Evolutionary conservation across 2,113 vertebrate genomes (phyloP).

Genomic region (Ifrita kowaldi): DNA sequence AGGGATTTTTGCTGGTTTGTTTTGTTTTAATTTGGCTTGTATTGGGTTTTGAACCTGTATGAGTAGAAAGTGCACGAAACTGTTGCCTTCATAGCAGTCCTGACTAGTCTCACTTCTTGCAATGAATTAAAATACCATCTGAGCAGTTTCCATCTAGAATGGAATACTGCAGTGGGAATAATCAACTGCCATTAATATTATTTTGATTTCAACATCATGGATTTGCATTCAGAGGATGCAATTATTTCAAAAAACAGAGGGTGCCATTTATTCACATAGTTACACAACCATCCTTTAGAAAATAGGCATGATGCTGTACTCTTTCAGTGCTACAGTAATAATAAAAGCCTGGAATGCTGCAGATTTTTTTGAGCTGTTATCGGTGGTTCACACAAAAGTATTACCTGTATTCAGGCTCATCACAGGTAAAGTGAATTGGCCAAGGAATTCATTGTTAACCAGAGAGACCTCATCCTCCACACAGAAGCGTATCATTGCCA

Average conservation of each 20-base stretch:
- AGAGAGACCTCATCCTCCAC: constrained; percentile 75
- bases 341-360: not conserved
- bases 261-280: not conserved
- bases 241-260: not conserved
- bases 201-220: not conserved
- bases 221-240: not conserved
- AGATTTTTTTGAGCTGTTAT: not conserved
- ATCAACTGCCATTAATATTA: not conserved
- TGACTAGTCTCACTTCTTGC: not conserved
- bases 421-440: constrained; percentile 85
- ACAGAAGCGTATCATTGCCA: constrained; percentile 83
- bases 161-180: not conserved
- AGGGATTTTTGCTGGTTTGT: not conserved
- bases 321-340: not conserved
- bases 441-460: constrained; percentile 79
- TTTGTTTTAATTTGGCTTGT: not conserved
- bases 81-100: not conserved
- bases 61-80: not conserved
- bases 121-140: not conserved
- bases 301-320: not conserved
- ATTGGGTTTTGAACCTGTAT: not conserved
- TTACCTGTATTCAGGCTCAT: constrained; percentile 85
- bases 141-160: not conserved
- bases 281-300: not conserved
- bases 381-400: not conserved